Conservation (phyloP, 2,888 invertebrate species). For the Resseliella maxima region DNA sequence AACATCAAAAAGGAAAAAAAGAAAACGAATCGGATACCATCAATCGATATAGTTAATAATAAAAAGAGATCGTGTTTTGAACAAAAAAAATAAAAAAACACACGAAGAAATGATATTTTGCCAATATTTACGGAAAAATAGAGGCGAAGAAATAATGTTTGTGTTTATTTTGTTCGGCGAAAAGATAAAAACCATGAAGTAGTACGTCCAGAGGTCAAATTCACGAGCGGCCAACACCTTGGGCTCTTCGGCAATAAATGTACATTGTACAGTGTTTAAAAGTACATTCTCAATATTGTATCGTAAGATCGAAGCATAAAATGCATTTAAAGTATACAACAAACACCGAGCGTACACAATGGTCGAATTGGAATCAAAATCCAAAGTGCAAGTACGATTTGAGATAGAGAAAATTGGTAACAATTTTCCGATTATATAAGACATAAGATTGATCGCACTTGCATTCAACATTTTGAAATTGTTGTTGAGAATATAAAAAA, state of each 20-base stretch:
- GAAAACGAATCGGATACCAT: not conserved
- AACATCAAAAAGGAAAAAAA: not conserved
- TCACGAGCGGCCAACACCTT: not conserved
- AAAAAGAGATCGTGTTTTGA: not conserved
- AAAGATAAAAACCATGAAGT: not conserved
- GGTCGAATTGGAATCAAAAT: not conserved
- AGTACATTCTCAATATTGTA: not conserved
- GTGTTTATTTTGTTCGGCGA: not conserved
- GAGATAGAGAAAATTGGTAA: not conserved
- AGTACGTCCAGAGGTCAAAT: not conserved
- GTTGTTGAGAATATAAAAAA: not conserved
- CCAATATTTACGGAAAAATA: not conserved
- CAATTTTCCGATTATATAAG: constrained; percentile 30
- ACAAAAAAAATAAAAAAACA: not conserved
- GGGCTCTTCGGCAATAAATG: too few relatives aligned
- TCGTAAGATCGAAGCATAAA: not conserved
- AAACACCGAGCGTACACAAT: not conserved
- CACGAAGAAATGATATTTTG: constrained; percentile 19
- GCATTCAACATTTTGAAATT: not conserved
- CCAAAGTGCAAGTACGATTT: not conserved
- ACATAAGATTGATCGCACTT: constrained; percentile 44
- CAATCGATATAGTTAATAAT: not conserved
- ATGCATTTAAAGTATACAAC: not conserved
- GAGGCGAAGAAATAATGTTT: not conserved
- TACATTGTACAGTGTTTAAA: too few relatives aligned